phyloP scores from a whole-genome alignment of 2,888 invertebrate genomes.

The Ophion ellenae region DNA sequence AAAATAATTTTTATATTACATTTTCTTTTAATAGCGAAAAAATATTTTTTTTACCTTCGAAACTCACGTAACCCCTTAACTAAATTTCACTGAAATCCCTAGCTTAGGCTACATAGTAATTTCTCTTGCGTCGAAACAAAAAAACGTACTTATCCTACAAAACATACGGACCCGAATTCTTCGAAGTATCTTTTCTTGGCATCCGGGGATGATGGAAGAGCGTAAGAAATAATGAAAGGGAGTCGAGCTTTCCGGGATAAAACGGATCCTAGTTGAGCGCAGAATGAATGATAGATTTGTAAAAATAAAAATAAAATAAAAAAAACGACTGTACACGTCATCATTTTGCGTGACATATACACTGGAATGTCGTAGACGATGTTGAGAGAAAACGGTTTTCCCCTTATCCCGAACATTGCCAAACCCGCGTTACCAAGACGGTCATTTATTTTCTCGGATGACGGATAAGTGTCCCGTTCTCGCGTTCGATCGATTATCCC shows the following conservation, averaged over 20 bases:
- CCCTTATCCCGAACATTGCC: background rate
- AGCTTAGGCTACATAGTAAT: no score
- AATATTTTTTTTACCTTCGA: no score
- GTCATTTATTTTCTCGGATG: constrained; percentile 45
- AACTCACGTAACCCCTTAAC: no score
- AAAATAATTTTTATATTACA: no score
- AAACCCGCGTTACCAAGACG: constrained; percentile 16
- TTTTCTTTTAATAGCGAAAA: no score
- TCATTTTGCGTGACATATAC: background rate
- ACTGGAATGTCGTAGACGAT: background rate
- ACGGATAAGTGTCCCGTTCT: constrained; percentile 42
- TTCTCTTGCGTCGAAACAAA: no score
- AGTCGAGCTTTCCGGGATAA: background rate
- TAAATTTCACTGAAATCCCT: no score
- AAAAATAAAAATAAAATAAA: background rate
- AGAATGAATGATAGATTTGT: background rate
- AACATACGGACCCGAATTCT: background rate
- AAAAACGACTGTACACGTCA: constrained; percentile 13
- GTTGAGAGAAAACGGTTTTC: background rate
- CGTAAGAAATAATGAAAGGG: background rate
- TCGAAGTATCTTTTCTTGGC: background rate
- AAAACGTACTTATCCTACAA: no score
- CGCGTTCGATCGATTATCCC: constrained; percentile 42
- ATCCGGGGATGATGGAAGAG: background rate
- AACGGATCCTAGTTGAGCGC: background rate